A percentile compares a stretch with the other conserved stretches of the same genome.
These are phyloP conservation scores for Enteromius radiatus DNA, from an alignment of 2,797 vertebrate species.

Conservation along the genomic window DNA sequence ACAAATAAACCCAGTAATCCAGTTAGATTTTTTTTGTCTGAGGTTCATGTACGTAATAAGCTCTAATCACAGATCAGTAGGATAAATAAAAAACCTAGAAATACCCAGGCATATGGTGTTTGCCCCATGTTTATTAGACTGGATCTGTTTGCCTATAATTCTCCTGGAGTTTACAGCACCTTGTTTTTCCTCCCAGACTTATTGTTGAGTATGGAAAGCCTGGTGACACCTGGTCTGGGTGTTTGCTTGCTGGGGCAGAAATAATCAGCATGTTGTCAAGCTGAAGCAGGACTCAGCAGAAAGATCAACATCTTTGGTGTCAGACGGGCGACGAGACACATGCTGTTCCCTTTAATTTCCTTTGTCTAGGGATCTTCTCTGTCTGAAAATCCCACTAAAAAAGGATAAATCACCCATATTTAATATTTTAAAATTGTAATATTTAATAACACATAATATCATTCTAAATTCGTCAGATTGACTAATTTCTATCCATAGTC, in stretches of 20 bases:
- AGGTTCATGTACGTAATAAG: neutral
- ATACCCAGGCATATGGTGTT: slow-evolving; percentile 27
- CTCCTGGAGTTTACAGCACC: neutral
- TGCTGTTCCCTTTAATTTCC: slow-evolving; percentile 22
- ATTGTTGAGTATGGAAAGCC: slow-evolving; percentile 1
- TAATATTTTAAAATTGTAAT: neutral
- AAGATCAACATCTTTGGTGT: slow-evolving; percentile 22
- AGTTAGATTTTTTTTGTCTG: slow-evolving; percentile 21
- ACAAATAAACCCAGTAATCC: slow-evolving; percentile 24
- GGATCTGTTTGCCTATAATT: slow-evolving; percentile 11
- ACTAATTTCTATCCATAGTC: neutral
- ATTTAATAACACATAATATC: neutral
- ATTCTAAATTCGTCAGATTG: neutral
- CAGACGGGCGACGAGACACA: neutral
- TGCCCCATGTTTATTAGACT: slow-evolving; percentile 10
- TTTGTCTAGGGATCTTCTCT: slow-evolving; percentile 11
- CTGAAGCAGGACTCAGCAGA: neutral
- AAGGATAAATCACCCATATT: neutral
- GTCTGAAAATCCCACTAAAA: neutral
- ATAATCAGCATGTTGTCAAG: slow-evolving; percentile 43
- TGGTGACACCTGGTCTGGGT: slow-evolving; percentile 28
- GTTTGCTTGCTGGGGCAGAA: slow-evolving; percentile 33
- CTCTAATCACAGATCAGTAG: slow-evolving; percentile 22
- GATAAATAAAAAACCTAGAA: slow-evolving; percentile 8
- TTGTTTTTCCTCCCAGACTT: slow-evolving; percentile 16